Percentiles rank a stretch among this genome's conserved stretches.
These are phyloP conservation scores for Hippocampus comes DNA, from an alignment of 2,113 vertebrate genomes.

Conservation along the genomic window DNA sequence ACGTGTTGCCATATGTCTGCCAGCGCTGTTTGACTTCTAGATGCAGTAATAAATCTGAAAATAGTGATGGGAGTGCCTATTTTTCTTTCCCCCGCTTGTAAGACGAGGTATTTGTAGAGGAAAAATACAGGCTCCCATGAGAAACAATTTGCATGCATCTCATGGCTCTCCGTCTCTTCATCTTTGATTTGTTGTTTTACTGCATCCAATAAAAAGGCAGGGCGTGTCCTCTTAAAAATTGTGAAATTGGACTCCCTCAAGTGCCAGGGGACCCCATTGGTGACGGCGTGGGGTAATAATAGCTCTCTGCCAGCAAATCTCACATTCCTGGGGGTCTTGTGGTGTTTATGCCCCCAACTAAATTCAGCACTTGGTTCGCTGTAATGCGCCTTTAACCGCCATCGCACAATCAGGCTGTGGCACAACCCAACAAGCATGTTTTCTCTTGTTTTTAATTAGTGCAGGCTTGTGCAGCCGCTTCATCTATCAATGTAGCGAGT, in stretches of 20 bases:
- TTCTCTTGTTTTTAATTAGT: neutral
- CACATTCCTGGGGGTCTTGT: conserved; percentile 9
- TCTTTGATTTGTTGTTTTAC: conserved; percentile 46
- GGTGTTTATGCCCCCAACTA: neutral
- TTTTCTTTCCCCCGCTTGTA: neutral
- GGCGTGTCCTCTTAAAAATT: conserved; percentile 42
- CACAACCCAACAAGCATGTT: neutral
- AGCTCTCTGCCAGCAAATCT: conserved; percentile 32
- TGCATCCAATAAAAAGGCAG: conserved; percentile 25
- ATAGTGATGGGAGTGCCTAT: conserved; percentile 10
- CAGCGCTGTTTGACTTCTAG: conserved; percentile 10
- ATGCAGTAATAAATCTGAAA: conserved; percentile 15
- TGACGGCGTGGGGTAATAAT: conserved; percentile 51
- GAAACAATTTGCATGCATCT: conserved; percentile 47
- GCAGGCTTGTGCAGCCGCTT: neutral
- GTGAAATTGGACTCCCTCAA: conserved; percentile 49
- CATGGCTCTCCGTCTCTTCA: conserved; percentile 29
- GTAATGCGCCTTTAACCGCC: conserved; percentile 4
- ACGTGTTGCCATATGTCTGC: conserved; percentile 2
- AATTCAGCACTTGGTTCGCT: conserved; percentile 35
- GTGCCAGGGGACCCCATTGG: conserved; percentile 28
- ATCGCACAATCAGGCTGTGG: neutral
- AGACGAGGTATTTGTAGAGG: conserved; percentile 34
- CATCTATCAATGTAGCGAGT: neutral
- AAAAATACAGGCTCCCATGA: conserved; percentile 33